phyloP scores from a whole-genome alignment of 2,113 vertebrate genomes.

The Rhizomys pruinosus region DNA sequence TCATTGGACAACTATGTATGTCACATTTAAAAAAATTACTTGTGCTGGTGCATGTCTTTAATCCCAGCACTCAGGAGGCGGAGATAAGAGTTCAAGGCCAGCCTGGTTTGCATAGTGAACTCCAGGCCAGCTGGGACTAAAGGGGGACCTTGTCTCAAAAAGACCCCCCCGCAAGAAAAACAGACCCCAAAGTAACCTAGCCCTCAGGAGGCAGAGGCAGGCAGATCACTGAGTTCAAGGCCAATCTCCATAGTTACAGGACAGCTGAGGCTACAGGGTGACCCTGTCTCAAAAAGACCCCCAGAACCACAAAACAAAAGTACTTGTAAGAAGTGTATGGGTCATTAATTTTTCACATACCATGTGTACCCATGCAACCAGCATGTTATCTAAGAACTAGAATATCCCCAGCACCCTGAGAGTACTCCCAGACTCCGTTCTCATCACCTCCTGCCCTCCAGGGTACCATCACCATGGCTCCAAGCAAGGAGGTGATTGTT shows the following conservation, averaged over 20 bases:
- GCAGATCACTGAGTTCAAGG: background rate
- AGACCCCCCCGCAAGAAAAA: background rate
- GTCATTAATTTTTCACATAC: background rate
- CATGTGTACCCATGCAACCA: background rate
- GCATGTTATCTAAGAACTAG: background rate
- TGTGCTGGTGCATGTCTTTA: background rate
- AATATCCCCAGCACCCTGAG: background rate
- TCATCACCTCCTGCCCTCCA: accelerated
- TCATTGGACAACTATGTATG: background rate
- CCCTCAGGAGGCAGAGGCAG: background rate
- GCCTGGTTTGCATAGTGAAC: background rate
- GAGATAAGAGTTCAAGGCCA: background rate
- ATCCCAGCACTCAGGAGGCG: background rate
- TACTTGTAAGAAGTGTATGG: accelerated
- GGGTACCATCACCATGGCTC: no score
- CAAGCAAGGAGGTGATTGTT: background rate
- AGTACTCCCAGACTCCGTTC: background rate
- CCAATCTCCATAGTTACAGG: no score
- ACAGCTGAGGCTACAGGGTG: no score
- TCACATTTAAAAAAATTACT: background rate
- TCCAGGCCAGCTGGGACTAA: background rate
- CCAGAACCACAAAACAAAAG: background rate
- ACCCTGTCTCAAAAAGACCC: no score
- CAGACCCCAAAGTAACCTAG: no score
- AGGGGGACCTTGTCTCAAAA: background rate